Percentiles rank a stretch among this genome's conserved stretches.
Evolutionary conservation across 2,113 vertebrate genomes (phyloP).

Genomic region (Thamnophis sirtalis): DNA sequence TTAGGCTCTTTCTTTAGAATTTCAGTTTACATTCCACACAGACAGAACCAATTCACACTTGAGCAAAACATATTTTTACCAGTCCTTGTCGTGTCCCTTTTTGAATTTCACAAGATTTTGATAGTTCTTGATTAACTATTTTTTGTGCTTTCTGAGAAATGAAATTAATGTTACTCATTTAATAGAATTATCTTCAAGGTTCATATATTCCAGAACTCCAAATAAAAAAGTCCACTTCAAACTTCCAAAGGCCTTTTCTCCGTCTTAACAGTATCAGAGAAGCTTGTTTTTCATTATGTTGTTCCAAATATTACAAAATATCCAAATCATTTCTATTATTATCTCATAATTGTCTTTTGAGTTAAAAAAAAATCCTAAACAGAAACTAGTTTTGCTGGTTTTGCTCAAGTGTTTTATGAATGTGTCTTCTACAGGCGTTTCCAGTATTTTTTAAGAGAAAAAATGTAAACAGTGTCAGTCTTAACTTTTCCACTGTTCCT

Average conservation of each 20-base stretch:
- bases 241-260: background rate
- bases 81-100: background rate
- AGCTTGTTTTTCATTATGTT: background rate
- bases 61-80: background rate
- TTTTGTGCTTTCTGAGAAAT: background rate
- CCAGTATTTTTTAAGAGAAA: background rate
- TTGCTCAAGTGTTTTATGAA: background rate
- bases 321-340: background rate
- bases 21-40: background rate
- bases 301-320: background rate
- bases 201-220: no score
- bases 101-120: no score
- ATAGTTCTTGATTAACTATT: background rate
- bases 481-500: background rate
- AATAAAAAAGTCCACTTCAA: background rate
- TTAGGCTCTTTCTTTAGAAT: background rate
- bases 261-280: background rate
- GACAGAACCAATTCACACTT: background rate
- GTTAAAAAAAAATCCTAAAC: background rate
- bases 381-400: background rate
- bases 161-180: background rate
- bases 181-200: no score
- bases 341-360: background rate
- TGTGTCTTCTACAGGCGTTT: background rate
- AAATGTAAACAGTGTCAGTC: background rate